Percentiles rank a stretch among this genome's conserved stretches.
Evolutionary conservation across 2,797 vertebrate species (phyloP).

Genomic region (Anableps anableps): DNA sequence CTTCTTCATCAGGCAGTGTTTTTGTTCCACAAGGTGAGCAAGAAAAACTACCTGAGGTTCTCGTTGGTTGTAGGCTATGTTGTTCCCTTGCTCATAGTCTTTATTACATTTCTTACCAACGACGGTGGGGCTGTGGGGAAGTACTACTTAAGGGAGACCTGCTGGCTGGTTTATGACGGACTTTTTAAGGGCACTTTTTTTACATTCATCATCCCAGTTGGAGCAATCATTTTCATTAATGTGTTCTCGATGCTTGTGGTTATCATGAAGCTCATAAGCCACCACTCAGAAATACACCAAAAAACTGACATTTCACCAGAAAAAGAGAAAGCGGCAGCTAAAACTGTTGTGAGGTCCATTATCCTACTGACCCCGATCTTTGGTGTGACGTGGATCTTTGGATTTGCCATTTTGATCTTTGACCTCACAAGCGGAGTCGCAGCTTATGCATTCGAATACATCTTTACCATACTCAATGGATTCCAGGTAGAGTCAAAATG

Average conservation of each 20-base stretch:
- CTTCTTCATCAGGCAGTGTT: constrained; percentile 81
- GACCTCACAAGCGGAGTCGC: constrained; percentile 35
- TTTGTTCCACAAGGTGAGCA: constrained; percentile 75
- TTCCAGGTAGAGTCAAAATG: constrained; percentile 77
- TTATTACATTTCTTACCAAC: constrained; percentile 57
- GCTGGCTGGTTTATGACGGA: constrained; percentile 76
- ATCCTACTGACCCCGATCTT: constrained; percentile 82
- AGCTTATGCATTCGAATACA: constrained; percentile 55
- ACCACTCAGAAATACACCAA: constrained; percentile 19
- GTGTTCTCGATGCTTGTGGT: constrained; percentile 78
- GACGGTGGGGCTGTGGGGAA: rapidly evolving
- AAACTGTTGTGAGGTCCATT: constrained; percentile 75
- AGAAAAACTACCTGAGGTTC: constrained; percentile 68
- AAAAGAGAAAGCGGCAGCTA: constrained; percentile 64
- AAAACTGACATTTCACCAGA: not conserved
- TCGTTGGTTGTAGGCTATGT: constrained; percentile 75
- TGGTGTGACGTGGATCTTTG: constrained; percentile 82
- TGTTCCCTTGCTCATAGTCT: constrained; percentile 75
- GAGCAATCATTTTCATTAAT: constrained; percentile 77
- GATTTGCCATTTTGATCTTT: constrained; percentile 65
- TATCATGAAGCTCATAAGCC: constrained; percentile 74
- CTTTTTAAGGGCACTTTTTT: constrained; percentile 65
- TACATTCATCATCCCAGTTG: constrained; percentile 77
- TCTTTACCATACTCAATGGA: constrained; percentile 76
- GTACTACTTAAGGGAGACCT: constrained; percentile 60